Evolutionary conservation across 2,113 vertebrate genomes (phyloP).

Genomic region (Menura novaehollandiae): DNA sequence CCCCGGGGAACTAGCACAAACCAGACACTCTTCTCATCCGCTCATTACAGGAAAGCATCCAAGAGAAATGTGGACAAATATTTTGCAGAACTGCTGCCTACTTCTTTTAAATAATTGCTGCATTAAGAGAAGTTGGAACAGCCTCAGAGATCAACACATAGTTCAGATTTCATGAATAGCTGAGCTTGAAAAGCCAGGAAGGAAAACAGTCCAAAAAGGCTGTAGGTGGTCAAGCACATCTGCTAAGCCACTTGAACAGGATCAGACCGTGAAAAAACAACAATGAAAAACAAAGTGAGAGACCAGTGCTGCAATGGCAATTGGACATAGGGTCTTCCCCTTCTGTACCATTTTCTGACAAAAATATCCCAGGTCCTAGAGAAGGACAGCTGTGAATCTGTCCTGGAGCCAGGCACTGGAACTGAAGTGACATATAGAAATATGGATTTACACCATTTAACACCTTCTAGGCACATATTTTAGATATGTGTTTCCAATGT

Average conservation of each 20-base stretch:
- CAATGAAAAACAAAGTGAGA: neutral
- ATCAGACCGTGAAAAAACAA: neutral
- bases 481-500: neutral
- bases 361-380: neutral
- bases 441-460: neutral
- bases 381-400: neutral
- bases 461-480: neutral
- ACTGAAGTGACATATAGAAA: neutral
- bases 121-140: constrained; percentile 24
- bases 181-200: constrained; percentile 38
- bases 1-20: neutral
- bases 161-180: constrained; percentile 47
- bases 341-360: neutral
- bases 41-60: neutral
- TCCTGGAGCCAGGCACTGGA: neutral
- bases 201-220: constrained; percentile 15
- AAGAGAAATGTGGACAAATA: constrained; percentile 33
- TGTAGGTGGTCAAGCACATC: constrained; percentile 58
- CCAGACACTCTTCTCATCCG: neutral
- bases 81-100: constrained; percentile 15
- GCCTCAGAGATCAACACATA: constrained; percentile 41
- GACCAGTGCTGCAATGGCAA: neutral
- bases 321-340: neutral
- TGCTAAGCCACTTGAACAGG: neutral
- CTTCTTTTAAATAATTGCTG: constrained; percentile 30